Evolutionary conservation across 2,113 vertebrate genomes (phyloP).

Genomic region (Plecotus auritus): DNA sequence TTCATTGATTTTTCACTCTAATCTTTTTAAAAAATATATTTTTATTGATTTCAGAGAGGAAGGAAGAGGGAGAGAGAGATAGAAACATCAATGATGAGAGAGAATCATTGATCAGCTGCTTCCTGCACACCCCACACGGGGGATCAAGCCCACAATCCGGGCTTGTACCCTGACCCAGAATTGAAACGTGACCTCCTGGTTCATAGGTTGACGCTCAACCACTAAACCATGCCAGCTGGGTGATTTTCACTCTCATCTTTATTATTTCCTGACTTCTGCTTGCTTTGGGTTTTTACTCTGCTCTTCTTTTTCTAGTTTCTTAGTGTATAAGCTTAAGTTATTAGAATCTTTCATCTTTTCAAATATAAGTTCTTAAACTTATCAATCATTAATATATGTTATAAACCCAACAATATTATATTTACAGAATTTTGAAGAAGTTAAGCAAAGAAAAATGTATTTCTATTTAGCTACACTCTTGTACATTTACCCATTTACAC

Average conservation of each 20-base stretch:
- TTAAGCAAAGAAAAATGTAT: not conserved
- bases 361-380: not conserved
- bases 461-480: not conserved
- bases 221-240: too few relatives aligned
- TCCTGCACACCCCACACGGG: too few relatives aligned
- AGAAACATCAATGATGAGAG: too few relatives aligned
- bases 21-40: not conserved
- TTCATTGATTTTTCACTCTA: not conserved
- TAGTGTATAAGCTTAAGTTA: not conserved
- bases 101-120: too few relatives aligned
- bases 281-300: not conserved
- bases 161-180: too few relatives aligned
- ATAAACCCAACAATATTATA: not conserved
- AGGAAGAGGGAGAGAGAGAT: too few relatives aligned
- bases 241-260: not conserved
- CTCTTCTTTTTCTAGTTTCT: not conserved
- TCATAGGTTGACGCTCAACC: too few relatives aligned
- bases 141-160: too few relatives aligned
- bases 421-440: not conserved
- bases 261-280: not conserved
- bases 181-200: too few relatives aligned
- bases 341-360: not conserved
- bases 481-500: not conserved
- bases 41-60: too few relatives aligned
- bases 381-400: not conserved